These are phyloP conservation scores for Drusus annulatus DNA, from an alignment of 1,140 invertebrate genomes.

Conservation along the genomic window DNA sequence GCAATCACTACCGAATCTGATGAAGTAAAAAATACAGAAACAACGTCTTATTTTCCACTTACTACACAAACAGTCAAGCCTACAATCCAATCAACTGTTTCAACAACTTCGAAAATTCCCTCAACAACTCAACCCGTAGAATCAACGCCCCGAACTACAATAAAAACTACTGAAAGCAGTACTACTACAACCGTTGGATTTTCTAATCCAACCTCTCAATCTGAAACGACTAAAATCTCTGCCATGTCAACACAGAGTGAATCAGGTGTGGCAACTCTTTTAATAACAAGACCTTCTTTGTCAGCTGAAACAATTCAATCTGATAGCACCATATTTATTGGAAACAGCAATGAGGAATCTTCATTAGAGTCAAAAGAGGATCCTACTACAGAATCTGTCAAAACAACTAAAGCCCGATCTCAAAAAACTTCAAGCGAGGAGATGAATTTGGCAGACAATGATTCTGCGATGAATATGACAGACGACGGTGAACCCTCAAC, in stretches of 20 bases:
- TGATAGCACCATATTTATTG: neutral
- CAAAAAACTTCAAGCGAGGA: constrained; percentile 7
- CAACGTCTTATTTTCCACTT: neutral
- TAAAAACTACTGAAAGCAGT: neutral
- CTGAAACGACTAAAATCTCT: too few species aligned
- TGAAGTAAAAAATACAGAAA: neutral
- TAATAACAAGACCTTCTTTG: neutral
- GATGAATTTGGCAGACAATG: too few species aligned
- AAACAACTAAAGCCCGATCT: neutral
- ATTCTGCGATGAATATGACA: too few species aligned
- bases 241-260: neutral
- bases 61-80: neutral
- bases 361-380: neutral
- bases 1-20: neutral
- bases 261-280: neutral
- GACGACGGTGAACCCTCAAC: neutral
- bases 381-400: neutral
- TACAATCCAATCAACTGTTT: neutral
- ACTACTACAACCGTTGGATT: neutral
- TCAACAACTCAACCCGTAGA: neutral
- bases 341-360: neutral
- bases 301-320: neutral
- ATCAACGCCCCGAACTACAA: neutral
- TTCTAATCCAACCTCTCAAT: too few species aligned
- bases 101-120: neutral